These are phyloP conservation scores for Pristis pectinata DNA, from an alignment of 2,797 vertebrate species.

Conservation along the genomic window DNA sequence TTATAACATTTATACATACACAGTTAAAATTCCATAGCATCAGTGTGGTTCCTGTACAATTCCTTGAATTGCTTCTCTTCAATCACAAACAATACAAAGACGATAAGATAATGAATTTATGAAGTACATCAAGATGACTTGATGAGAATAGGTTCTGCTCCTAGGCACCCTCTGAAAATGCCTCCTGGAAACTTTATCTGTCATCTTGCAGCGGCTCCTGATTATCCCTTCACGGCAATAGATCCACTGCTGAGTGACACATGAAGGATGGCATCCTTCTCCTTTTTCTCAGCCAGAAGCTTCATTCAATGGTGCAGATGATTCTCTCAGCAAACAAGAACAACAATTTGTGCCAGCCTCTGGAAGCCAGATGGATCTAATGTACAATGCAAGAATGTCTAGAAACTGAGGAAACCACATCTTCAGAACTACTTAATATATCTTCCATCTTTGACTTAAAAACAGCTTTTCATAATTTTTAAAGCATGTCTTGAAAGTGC, in stretches of 20 bases:
- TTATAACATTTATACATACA: conserved; percentile 36
- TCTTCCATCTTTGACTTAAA: conserved; percentile 29
- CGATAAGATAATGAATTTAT: conserved; percentile 27
- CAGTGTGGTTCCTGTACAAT: conserved; percentile 3
- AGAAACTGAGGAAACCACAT: background rate
- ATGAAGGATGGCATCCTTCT: background rate
- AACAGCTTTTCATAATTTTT: conserved; percentile 5
- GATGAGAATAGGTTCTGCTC: background rate
- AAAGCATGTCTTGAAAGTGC: conserved; percentile 32
- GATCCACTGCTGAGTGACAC: background rate
- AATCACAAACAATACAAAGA: conserved; percentile 34
- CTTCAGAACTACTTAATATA: background rate
- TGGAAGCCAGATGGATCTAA: background rate
- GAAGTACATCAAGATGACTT: conserved; percentile 5
- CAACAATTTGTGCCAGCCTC: background rate
- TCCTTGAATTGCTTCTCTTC: background rate
- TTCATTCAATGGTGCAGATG: background rate
- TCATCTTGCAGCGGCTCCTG: background rate
- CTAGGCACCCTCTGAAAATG: background rate
- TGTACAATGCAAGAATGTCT: background rate
- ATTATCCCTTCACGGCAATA: background rate
- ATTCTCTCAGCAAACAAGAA: conserved; percentile 15
- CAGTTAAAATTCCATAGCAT: conserved; percentile 29
- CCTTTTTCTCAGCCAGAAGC: background rate
- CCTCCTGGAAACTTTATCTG: background rate